phyloP scores from a whole-genome alignment of 2,797 vertebrate species.

The Rhadinocentrus ornatus region DNA sequence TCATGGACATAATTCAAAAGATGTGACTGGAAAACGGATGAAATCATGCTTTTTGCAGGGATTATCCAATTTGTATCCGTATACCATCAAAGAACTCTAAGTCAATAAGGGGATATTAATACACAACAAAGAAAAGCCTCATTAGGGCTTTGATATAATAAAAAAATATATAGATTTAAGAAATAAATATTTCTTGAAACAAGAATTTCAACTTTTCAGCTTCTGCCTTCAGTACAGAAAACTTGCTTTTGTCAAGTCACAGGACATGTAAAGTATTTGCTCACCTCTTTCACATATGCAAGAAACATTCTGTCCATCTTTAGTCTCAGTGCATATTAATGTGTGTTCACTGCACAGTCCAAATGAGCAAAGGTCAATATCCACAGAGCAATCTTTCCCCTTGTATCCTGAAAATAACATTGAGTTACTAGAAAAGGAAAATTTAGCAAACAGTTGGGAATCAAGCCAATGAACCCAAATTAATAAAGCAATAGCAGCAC shows the following conservation, averaged over 20 bases:
- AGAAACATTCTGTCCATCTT: constrained; percentile 70
- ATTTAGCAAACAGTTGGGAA: constrained; percentile 29
- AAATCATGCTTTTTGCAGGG: constrained; percentile 16
- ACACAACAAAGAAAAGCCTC: background rate
- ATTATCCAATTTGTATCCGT: constrained; percentile 17
- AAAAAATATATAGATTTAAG: background rate
- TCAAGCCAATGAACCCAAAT: constrained; percentile 34
- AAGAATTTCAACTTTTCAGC: background rate
- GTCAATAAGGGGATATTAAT: background rate
- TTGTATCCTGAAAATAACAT: constrained; percentile 68
- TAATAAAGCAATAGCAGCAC: constrained; percentile 43
- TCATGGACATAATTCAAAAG: constrained; percentile 10
- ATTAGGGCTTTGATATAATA: background rate
- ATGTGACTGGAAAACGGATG: constrained; percentile 34
- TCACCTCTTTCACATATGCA: constrained; percentile 75
- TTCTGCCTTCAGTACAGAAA: constrained; percentile 5
- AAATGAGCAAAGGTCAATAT: constrained; percentile 76
- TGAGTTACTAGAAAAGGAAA: constrained; percentile 13
- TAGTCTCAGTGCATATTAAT: constrained; percentile 68
- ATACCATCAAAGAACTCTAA: background rate
- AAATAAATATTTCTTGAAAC: background rate
- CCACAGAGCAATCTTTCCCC: constrained; percentile 74
- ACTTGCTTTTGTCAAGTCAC: constrained; percentile 10
- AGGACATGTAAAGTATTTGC: constrained; percentile 23
- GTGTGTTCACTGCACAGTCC: constrained; percentile 73